These are phyloP conservation scores for Drosophila incognita DNA, from an alignment of 2,888 invertebrate genomes.

Conservation along the genomic window DNA sequence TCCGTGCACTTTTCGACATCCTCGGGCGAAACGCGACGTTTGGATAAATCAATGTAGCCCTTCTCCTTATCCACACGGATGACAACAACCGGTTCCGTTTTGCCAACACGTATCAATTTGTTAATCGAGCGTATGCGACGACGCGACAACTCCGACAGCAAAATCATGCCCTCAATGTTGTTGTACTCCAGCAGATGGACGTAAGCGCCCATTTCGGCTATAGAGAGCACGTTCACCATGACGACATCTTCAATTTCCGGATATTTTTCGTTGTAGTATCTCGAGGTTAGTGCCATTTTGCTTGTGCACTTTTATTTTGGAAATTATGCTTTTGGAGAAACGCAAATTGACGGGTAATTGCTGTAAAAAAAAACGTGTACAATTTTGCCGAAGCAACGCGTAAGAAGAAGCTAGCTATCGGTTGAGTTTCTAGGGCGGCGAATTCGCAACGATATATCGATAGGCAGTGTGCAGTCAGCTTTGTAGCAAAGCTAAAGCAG, in stretches of 20 bases:
- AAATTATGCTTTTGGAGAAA: constrained; percentile 12
- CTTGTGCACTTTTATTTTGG: constrained; percentile 8
- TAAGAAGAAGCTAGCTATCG: constrained; percentile 60
- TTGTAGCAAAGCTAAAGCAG: neutral
- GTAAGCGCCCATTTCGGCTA: constrained; percentile 99
- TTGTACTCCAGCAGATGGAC: constrained; percentile 99
- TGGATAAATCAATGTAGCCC: constrained; percentile 99
- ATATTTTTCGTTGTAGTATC: constrained; percentile 98
- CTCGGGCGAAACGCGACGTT: constrained; percentile 98
- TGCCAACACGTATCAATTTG: constrained; percentile 98
- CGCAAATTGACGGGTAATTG: constrained; percentile 38
- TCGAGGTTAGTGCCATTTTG: constrained; percentile 94
- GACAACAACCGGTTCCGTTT: constrained; percentile 99
- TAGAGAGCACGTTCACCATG: constrained; percentile 98
- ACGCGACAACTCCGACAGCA: constrained; percentile 98
- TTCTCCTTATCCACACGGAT: constrained; percentile 99
- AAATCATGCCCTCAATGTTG: constrained; percentile 99
- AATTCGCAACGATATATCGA: constrained; percentile 38
- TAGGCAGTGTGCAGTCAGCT: neutral
- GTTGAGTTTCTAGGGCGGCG: constrained; percentile 25
- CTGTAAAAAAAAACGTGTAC: constrained; percentile 79
- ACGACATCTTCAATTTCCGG: constrained; percentile 99
- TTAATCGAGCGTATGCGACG: constrained; percentile 99
- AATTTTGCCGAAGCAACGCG: constrained; percentile 55
- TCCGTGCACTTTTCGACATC: constrained; percentile 99